Evolutionary conservation across 2,113 vertebrate genomes (phyloP).

Genomic region (Tupaia chinensis): DNA sequence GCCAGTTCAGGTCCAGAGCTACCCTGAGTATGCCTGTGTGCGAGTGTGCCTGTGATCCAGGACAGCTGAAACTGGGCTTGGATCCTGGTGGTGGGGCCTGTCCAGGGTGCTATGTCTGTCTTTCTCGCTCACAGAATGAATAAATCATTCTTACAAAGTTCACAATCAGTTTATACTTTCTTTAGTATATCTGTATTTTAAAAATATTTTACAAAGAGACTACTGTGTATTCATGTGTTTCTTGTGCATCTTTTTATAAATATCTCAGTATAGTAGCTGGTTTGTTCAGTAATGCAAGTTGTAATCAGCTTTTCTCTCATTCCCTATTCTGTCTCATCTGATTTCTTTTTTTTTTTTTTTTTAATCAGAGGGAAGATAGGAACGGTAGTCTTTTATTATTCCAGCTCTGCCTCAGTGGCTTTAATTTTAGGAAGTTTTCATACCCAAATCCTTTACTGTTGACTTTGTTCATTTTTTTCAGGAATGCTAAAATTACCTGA

Average conservation of each 20-base stretch:
- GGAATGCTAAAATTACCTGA: not conserved
- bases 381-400: constrained; percentile 14
- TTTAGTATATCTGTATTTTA: constrained; percentile 25
- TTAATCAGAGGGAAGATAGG: not conserved
- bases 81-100: too few relatives aligned
- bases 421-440: constrained; percentile 14
- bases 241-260: not conserved
- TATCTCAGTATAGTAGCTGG: not conserved
- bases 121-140: too few relatives aligned
- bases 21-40: too few relatives aligned
- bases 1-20: too few relatives aligned
- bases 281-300: not conserved
- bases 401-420: constrained; percentile 7
- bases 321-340: not conserved
- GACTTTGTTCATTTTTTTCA: constrained; percentile 6
- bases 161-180: not conserved
- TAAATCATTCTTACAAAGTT: not conserved
- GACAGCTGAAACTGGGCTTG: too few relatives aligned
- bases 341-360: not conserved
- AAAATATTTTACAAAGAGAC: not conserved
- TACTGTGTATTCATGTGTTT: not conserved
- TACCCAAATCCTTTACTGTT: not conserved
- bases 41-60: too few relatives aligned
- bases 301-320: not conserved
- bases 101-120: too few relatives aligned